Evolutionary conservation across 1,140 invertebrate genomes (phyloP).

Genomic region (Ptiloglossa arizonensis): DNA sequence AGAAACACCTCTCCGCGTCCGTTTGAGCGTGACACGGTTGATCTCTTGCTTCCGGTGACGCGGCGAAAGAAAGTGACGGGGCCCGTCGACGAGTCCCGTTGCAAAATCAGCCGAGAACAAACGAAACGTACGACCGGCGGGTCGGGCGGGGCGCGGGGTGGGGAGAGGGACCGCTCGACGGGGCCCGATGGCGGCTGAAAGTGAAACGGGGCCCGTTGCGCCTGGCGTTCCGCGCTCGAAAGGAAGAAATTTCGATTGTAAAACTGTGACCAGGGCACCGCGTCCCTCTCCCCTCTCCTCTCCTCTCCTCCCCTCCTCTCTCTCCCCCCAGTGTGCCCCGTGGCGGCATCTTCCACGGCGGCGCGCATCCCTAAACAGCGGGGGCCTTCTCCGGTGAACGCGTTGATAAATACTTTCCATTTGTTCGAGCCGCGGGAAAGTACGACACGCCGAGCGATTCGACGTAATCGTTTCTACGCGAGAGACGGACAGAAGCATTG

Average conservation of each 20-base stretch:
- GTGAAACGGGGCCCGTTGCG: constrained; percentile 35
- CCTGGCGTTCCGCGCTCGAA: constrained; percentile 12
- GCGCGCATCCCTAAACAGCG: background rate
- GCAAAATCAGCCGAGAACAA: constrained; percentile 34
- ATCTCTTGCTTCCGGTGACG: constrained; percentile 55
- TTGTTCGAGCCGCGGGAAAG: constrained; percentile 38
- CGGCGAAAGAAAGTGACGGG: constrained; percentile 53
- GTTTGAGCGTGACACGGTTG: constrained; percentile 24
- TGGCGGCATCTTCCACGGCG: constrained; percentile 8
- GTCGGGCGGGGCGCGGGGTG: no score
- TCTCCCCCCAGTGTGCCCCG: constrained; percentile 11
- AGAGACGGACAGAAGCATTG: background rate
- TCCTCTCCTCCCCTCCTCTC: constrained; percentile 10
- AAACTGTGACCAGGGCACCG: background rate
- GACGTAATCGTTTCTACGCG: constrained; percentile 11
- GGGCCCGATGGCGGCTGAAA: constrained; percentile 25
- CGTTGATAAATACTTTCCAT: constrained; percentile 43
- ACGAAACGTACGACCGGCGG: no score
- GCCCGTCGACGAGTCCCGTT: constrained; percentile 24
- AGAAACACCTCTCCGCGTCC: constrained; percentile 40
- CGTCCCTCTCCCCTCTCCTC: constrained; percentile 28
- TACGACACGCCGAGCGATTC: constrained; percentile 5
- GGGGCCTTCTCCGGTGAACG: background rate
- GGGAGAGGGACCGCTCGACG: background rate
- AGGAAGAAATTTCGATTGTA: constrained; percentile 52